A percentile compares a stretch with the other conserved stretches of the same genome.
phyloP scores from a whole-genome alignment of 2,888 invertebrate species.

The Eupsilia transversa region DNA sequence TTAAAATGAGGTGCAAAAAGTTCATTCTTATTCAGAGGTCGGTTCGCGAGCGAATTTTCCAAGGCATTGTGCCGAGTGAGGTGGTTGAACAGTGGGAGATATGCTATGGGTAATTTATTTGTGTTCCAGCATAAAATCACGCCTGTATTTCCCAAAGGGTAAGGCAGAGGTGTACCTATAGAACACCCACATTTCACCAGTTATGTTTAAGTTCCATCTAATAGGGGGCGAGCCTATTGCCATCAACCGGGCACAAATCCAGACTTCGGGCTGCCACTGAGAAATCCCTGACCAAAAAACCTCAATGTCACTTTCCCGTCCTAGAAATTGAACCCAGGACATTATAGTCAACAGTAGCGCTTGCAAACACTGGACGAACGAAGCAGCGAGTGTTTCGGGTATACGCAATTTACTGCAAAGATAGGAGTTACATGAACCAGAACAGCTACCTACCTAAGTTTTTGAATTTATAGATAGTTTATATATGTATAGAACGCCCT shows the following conservation, averaged over 20 bases:
- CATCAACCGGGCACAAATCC: neutral
- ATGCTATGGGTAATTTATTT: slow-evolving; percentile 7
- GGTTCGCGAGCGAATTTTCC: slow-evolving; percentile 74
- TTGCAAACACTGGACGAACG: no score
- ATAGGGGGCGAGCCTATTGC: no score
- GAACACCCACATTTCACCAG: no score
- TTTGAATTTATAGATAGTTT: no score
- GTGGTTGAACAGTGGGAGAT: slow-evolving; percentile 34
- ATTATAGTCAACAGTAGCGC: no score
- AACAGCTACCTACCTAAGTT: neutral
- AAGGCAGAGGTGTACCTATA: no score
- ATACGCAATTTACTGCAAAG: neutral
- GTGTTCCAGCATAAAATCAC: neutral
- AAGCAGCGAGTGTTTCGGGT: neutral
- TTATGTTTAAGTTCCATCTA: no score
- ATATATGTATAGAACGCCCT: no score
- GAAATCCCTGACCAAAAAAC: neutral
- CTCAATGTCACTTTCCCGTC: neutral
- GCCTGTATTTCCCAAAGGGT: no score
- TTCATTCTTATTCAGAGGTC: slow-evolving; percentile 82
- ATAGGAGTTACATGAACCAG: no score
- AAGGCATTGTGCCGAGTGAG: slow-evolving; percentile 58
- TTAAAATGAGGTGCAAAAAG: slow-evolving; percentile 79
- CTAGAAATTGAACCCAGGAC: no score
- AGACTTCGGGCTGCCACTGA: neutral